A percentile compares a stretch with the other conserved stretches of the same genome.
These are phyloP conservation scores for Hapalemur alaotrensis DNA, from an alignment of 2,797 vertebrate genomes.

Conservation along the genomic window DNA sequence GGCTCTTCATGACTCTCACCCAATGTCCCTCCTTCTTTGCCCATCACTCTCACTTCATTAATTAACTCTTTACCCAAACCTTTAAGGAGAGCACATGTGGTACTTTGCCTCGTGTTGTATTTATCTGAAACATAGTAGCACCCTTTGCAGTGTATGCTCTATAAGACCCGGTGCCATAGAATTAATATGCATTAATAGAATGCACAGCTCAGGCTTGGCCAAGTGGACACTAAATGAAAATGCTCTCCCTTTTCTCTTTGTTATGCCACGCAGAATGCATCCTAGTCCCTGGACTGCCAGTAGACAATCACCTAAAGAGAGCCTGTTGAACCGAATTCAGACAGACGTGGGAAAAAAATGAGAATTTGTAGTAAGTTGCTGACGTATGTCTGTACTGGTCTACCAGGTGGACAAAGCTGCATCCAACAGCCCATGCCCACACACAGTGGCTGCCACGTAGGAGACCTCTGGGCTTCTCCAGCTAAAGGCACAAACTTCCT, in stretches of 20 bases:
- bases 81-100: too few species aligned
- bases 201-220: accelerated
- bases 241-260: background rate
- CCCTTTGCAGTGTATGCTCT: background rate
- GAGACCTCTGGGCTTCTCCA: background rate
- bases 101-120: too few species aligned
- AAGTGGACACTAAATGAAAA: background rate
- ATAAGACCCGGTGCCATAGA: accelerated
- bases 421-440: accelerated
- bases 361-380: accelerated
- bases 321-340: background rate
- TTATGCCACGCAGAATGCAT: background rate
- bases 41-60: background rate
- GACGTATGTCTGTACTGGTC: background rate
- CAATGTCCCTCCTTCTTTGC: accelerated
- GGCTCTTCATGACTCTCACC: background rate
- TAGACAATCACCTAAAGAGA: background rate
- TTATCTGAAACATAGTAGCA: background rate
- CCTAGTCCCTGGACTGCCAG: background rate
- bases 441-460: background rate
- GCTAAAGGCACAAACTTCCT: background rate
- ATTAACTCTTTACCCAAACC: background rate
- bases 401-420: accelerated
- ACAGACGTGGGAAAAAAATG: too few species aligned
- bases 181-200: too few species aligned